Evolutionary conservation across 2,113 vertebrate species (phyloP).

Genomic region (Microcebus griseorufus): DNA sequence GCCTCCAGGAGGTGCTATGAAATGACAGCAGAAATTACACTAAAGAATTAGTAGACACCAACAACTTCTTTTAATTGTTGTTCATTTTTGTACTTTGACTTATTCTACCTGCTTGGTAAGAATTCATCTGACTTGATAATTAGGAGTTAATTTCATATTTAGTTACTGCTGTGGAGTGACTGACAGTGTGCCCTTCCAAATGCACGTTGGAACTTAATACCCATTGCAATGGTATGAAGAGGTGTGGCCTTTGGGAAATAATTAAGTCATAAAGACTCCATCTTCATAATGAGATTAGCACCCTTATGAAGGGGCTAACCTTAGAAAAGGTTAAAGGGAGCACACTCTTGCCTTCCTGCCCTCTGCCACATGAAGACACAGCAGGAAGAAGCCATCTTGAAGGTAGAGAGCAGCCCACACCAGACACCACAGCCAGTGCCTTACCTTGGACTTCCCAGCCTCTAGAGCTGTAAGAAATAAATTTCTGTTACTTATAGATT

Average conservation of each 20-base stretch:
- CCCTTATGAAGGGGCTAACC: not conserved
- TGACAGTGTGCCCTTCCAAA: not conserved
- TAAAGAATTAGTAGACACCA: constrained; percentile 42
- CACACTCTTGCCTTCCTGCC: not conserved
- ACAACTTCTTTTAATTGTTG: constrained; percentile 61
- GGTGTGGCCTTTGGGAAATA: not conserved
- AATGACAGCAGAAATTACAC: constrained; percentile 53
- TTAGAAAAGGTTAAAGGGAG: not conserved
- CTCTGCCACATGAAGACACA: not conserved
- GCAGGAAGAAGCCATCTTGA: not conserved
- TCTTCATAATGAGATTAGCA: not conserved
- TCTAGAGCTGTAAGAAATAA: not conserved
- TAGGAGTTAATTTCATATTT: constrained; percentile 65
- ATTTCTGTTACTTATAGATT: not conserved
- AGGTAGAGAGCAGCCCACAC: not conserved
- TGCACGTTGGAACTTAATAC: not conserved
- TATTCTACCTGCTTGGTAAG: not conserved
- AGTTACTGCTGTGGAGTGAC: constrained; percentile 54
- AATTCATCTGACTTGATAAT: constrained; percentile 43
- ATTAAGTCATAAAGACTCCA: not conserved
- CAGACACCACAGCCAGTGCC: not conserved
- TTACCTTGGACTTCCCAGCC: not conserved
- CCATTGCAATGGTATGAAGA: not conserved
- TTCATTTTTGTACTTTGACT: constrained; percentile 67
- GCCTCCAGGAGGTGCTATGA: constrained; percentile 58